phyloP scores from a whole-genome alignment of 2,797 vertebrate genomes.

The Syngnathus acus region DNA sequence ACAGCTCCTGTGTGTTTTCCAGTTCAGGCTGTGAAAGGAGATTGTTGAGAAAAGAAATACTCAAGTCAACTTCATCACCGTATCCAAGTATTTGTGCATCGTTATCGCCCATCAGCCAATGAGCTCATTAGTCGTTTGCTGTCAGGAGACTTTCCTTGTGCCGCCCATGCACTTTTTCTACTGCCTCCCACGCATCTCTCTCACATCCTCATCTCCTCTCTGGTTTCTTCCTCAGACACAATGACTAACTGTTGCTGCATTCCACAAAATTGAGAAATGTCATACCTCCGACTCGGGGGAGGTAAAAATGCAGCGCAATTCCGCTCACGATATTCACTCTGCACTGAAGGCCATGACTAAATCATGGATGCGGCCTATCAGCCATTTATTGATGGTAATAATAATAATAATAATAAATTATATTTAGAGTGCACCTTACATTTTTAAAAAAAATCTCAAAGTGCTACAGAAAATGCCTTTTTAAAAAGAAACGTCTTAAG shows the following conservation, averaged over 20 bases:
- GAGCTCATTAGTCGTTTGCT: constrained; percentile 23
- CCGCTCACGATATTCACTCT: neutral
- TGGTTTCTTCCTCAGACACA: constrained; percentile 20
- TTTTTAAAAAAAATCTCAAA: no score
- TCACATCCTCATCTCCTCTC: constrained; percentile 27
- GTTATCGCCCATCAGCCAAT: neutral
- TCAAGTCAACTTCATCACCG: neutral
- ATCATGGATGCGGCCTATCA: neutral
- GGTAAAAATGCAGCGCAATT: neutral
- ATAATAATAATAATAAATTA: no score
- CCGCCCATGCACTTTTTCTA: neutral
- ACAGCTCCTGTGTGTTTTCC: no score
- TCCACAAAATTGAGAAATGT: neutral
- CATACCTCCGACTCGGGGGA: neutral
- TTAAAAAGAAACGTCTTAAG: no score
- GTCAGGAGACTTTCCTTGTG: constrained; percentile 17
- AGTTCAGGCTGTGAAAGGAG: neutral
- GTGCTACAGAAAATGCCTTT: no score
- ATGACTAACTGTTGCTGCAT: neutral
- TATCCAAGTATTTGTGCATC: neutral
- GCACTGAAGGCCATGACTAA: neutral
- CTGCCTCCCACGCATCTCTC: constrained; percentile 26
- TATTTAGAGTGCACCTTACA: no score
- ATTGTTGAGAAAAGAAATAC: neutral
- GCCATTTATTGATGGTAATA: no score